A percentile compares a stretch with the other conserved stretches of the same genome.
Evolutionary conservation across 2,888 invertebrate species (phyloP).

Genomic region (Calliopum simillimum): DNA sequence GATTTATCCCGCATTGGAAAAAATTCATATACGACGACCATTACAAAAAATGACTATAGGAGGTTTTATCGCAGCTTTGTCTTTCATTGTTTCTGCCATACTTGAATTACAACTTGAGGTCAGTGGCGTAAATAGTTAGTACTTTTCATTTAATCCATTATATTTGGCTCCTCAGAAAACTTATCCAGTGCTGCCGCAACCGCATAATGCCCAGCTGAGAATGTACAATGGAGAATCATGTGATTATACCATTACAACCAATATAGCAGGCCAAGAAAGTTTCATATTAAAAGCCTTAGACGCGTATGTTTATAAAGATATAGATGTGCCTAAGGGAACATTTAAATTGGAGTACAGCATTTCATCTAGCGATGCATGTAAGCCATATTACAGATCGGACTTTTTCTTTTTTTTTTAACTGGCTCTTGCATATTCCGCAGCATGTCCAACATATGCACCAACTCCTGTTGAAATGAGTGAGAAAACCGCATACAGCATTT

Average conservation of each 20-base stretch:
- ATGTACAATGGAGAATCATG: slow-evolving; percentile 77
- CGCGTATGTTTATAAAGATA: slow-evolving; percentile 52
- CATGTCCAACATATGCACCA: slow-evolving; percentile 37
- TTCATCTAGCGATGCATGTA: slow-evolving; percentile 13
- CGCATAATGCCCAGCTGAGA: slow-evolving; percentile 75
- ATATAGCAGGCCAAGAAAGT: slow-evolving; percentile 41
- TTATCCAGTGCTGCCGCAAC: slow-evolving; percentile 73
- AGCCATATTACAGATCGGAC: slow-evolving; percentile 5
- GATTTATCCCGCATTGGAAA: slow-evolving; percentile 83
- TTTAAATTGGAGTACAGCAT: slow-evolving; percentile 41
- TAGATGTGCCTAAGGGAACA: slow-evolving; percentile 43
- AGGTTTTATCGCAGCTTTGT: slow-evolving; percentile 83
- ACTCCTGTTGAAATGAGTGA: slow-evolving; percentile 40
- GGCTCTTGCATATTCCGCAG: slow-evolving; percentile 19
- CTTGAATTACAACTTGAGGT: slow-evolving; percentile 83
- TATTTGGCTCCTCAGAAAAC: slow-evolving; percentile 69
- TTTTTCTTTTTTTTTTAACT: background rate
- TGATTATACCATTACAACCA: slow-evolving; percentile 52
- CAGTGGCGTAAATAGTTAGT: slow-evolving; percentile 23
- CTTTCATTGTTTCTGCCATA: slow-evolving; percentile 89
- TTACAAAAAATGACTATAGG: slow-evolving; percentile 90
- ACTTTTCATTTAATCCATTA: background rate
- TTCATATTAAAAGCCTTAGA: slow-evolving; percentile 50
- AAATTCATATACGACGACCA: slow-evolving; percentile 77
- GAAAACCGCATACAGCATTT: slow-evolving; percentile 54